Percentiles rank a stretch among this genome's conserved stretches.
These are phyloP conservation scores for Deroplatys truncata DNA, from an alignment of 2,888 invertebrate species.

Conservation along the genomic window DNA sequence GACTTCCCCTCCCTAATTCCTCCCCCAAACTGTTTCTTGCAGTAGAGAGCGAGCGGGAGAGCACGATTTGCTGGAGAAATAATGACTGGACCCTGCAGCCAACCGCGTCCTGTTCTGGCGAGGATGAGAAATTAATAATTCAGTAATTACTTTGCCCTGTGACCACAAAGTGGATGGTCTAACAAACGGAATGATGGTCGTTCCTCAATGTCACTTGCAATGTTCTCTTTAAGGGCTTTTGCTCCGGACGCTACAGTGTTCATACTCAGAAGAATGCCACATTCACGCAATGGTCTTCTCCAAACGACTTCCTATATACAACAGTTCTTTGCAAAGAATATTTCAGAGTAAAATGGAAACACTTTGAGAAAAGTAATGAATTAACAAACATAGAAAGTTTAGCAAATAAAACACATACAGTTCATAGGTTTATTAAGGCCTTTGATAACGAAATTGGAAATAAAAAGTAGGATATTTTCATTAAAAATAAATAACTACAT, in stretches of 20 bases:
- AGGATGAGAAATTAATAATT: conserved; percentile 30
- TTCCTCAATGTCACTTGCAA: conserved; percentile 20
- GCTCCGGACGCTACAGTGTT: neutral
- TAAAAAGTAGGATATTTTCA: too few relatives aligned
- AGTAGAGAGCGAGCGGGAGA: neutral
- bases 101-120: conserved; percentile 9
- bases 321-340: too few relatives aligned
- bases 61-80: conserved; percentile 6
- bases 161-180: conserved; percentile 23
- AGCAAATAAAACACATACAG: too few relatives aligned
- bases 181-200: conserved; percentile 23
- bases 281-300: too few relatives aligned
- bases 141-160: conserved; percentile 29
- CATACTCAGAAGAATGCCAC: neutral
- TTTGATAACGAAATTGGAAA: too few relatives aligned
- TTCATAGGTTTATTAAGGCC: too few relatives aligned
- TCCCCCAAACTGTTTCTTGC: neutral
- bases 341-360: too few relatives aligned
- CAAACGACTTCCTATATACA: too few relatives aligned
- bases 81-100: conserved; percentile 16
- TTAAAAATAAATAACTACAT: too few relatives aligned
- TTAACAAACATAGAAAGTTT: too few relatives aligned
- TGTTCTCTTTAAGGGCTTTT: neutral
- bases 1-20: neutral
- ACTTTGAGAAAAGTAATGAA: too few relatives aligned